phyloP scores from a whole-genome alignment of 2,113 vertebrate species.

The Archilochus colubris region DNA sequence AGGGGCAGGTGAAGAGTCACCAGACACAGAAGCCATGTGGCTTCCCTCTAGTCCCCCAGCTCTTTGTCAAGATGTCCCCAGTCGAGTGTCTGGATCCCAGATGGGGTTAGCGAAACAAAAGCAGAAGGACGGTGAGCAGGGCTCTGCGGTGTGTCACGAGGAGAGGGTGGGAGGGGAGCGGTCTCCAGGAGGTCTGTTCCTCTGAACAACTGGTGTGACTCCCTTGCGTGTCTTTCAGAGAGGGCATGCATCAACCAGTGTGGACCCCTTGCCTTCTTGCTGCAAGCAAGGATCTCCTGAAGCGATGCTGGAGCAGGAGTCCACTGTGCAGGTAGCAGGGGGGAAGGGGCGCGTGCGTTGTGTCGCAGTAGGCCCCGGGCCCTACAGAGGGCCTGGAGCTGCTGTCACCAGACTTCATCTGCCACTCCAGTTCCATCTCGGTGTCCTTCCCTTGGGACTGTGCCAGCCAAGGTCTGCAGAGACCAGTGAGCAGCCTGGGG shows the following conservation, averaged over 20 bases:
- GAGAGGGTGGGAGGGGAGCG: slow-evolving; percentile 38
- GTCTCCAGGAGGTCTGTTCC: slow-evolving; percentile 48
- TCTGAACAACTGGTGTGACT: slow-evolving; percentile 46
- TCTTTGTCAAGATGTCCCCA: background rate
- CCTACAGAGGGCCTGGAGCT: background rate
- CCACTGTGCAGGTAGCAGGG: slow-evolving; percentile 65
- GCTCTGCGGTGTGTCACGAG: background rate
- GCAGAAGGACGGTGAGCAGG: background rate
- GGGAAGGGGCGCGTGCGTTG: slow-evolving; percentile 53
- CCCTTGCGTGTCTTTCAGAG: slow-evolving; percentile 68
- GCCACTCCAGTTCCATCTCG: background rate
- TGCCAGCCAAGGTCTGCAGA: slow-evolving; percentile 12
- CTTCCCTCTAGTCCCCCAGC: background rate
- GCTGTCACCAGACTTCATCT: slow-evolving; percentile 34
- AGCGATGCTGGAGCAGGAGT: slow-evolving; percentile 70
- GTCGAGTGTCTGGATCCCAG: background rate
- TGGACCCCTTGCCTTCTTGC: slow-evolving; percentile 70
- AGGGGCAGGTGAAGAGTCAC: background rate
- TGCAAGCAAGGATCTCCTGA: slow-evolving; percentile 72
- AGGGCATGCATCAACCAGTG: slow-evolving; percentile 60
- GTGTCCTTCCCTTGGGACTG: slow-evolving; percentile 19
- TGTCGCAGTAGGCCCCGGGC: background rate
- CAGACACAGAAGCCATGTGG: background rate
- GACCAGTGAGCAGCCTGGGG: background rate
- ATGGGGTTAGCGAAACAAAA: background rate